Conservation (phyloP, 2,888 invertebrate genomes). For the Beris chalybata region DNA sequence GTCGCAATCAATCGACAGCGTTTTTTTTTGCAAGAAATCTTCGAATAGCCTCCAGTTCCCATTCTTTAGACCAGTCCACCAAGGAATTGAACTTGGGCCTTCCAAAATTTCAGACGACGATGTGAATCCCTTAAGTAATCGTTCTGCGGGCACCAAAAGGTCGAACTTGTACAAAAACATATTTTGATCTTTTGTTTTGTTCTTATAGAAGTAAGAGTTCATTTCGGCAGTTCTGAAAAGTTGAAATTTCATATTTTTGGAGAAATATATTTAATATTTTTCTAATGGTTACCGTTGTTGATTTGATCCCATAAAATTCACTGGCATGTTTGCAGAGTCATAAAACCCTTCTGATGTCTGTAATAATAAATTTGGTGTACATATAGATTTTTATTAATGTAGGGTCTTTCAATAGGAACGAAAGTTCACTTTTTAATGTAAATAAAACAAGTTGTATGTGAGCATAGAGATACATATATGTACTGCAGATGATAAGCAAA, state of each 20-base stretch:
- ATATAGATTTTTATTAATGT: not conserved
- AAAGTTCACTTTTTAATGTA: too few relatives aligned
- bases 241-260: too few relatives aligned
- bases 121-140: not conserved
- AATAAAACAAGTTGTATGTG: too few relatives aligned
- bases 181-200: too few relatives aligned
- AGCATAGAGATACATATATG: too few relatives aligned
- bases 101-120: not conserved
- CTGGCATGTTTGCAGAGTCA: not conserved
- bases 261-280: too few relatives aligned
- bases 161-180: slow-evolving; percentile 3
- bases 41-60: slow-evolving; percentile 25
- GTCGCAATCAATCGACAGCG: not conserved
- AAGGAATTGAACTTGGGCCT: slow-evolving; percentile 13
- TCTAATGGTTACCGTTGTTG: not conserved
- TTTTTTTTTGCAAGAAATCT: slow-evolving; percentile 4
- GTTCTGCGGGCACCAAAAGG: slow-evolving; percentile 5
- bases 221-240: slow-evolving; percentile 11
- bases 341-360: not conserved
- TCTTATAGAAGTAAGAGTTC: not conserved
- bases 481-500: too few relatives aligned
- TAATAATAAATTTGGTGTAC: not conserved
- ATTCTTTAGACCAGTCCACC: slow-evolving; percentile 15
- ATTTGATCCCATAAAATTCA: slow-evolving; percentile 14
- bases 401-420: too few relatives aligned